A percentile compares a stretch with the other conserved stretches of the same genome.
phyloP scores from a whole-genome alignment of 2,888 invertebrate species.

The Cephus rjabovi region DNA sequence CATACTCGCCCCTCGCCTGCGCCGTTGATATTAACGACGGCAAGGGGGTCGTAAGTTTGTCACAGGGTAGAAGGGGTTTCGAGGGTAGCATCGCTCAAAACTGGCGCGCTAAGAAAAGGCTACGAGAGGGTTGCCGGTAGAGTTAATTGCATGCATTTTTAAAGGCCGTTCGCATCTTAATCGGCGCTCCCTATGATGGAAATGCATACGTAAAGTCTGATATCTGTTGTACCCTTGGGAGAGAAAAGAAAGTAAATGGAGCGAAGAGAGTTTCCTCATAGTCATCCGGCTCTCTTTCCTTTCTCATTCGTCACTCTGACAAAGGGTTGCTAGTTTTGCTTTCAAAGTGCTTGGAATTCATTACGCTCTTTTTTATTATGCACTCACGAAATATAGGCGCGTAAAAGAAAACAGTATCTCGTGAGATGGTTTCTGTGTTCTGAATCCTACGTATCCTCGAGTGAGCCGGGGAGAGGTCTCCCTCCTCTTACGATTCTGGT shows the following conservation, averaged over 20 bases:
- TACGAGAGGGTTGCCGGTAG: constrained; percentile 2
- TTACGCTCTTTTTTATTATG: not conserved
- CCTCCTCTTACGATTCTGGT: not conserved
- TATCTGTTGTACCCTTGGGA: constrained; percentile 31
- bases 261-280: not conserved
- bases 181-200: constrained; percentile 54
- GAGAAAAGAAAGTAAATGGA: not conserved
- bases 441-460: not conserved
- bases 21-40: constrained; percentile 60
- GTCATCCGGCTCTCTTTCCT: not conserved
- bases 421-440: not conserved
- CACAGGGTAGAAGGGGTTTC: constrained; percentile 52
- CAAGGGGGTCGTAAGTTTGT: constrained; percentile 64
- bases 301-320: not conserved
- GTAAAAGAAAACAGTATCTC: not conserved
- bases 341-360: not conserved
- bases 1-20: constrained; percentile 29
- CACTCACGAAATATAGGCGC: not conserved
- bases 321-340: not conserved
- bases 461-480: not conserved
- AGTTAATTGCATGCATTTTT: constrained; percentile 65
- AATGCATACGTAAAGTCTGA: constrained; percentile 46
- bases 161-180: constrained; percentile 55
- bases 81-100: constrained; percentile 16
- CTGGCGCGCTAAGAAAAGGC: constrained; percentile 9